Conservation (phyloP, 2,888 invertebrate genomes). For the Diabrotica balteata region DNA sequence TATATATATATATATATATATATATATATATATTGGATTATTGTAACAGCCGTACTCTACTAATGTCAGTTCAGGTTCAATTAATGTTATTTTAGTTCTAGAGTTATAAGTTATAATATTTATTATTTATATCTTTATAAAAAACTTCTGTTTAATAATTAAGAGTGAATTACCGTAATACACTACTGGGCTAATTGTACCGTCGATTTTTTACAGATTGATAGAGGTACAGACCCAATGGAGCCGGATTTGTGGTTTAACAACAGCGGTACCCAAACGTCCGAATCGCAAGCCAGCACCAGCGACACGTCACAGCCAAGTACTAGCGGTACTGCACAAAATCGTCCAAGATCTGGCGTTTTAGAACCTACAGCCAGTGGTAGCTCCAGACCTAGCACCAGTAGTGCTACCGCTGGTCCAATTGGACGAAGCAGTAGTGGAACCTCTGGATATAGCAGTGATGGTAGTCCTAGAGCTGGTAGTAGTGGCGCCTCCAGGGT, state of each 20-base stretch:
- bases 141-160: no score
- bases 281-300: constrained; percentile 50
- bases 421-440: constrained; percentile 3
- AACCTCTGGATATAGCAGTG: neutral
- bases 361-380: neutral
- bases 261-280: constrained; percentile 57
- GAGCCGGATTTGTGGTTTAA: constrained; percentile 62
- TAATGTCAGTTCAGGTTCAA: no score
- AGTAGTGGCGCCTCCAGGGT: neutral
- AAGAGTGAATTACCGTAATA: no score
- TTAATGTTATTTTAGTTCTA: no score
- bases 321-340: constrained; percentile 21
- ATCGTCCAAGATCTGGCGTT: constrained; percentile 28
- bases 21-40: no score
- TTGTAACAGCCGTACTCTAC: no score
- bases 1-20: no score
- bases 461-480: neutral
- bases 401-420: constrained; percentile 1
- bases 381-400: neutral
- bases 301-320: constrained; percentile 8
- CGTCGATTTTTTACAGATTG: constrained; percentile 62
- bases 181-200: no score
- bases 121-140: no score
- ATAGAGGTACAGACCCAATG: constrained; percentile 76
- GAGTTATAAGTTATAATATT: no score